phyloP scores from a whole-genome alignment of 2,797 vertebrate species.

The Halcyon smyrnensis region DNA sequence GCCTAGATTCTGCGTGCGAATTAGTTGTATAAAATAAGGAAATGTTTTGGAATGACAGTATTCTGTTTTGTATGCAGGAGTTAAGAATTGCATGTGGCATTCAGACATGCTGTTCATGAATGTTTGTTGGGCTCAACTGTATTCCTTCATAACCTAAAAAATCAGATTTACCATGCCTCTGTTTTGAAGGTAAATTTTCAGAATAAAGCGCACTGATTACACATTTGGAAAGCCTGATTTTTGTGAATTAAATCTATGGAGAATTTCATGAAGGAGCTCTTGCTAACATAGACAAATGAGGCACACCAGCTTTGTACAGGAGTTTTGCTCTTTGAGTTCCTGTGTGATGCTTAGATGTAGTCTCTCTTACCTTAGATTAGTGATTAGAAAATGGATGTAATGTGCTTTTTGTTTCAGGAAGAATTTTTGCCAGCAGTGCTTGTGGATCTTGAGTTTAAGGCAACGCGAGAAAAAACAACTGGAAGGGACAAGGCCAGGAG shows the following conservation, averaged over 20 bases:
- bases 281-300: background rate
- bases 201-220: background rate
- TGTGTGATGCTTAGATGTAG: background rate
- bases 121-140: background rate
- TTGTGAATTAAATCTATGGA: background rate
- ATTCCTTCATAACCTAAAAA: background rate
- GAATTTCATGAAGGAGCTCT: background rate
- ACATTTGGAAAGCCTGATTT: slow-evolving; percentile 4
- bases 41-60: background rate
- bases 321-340: background rate
- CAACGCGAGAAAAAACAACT: background rate
- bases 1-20: background rate
- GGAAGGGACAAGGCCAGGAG: background rate
- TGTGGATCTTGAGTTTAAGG: background rate
- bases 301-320: fast-evolving
- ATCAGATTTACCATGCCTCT: background rate
- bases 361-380: background rate
- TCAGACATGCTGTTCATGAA: background rate
- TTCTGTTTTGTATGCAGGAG: background rate
- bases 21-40: background rate
- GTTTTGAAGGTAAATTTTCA: background rate
- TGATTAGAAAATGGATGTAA: background rate
- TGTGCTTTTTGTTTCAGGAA: background rate
- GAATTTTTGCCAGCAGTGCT: background rate
- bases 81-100: background rate